A percentile compares a stretch with the other conserved stretches of the same genome.
Conservation (phyloP, 2,113 vertebrate species). For the Leiothrix lutea region DNA sequence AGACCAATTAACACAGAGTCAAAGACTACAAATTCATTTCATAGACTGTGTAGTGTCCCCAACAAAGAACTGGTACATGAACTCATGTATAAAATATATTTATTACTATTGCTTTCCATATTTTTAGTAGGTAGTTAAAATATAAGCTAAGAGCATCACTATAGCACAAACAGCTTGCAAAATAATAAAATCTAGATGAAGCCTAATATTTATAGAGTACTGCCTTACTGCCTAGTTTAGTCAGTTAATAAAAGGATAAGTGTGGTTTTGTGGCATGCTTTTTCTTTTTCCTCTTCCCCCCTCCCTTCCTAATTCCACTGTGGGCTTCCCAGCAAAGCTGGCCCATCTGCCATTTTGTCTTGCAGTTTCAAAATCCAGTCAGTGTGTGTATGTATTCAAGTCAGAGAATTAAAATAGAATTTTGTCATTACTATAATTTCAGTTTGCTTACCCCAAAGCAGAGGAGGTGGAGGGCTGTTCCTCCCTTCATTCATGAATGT, state of each 20-base stretch:
- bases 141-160: background rate
- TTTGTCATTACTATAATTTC: background rate
- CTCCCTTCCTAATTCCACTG: background rate
- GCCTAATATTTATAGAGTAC: background rate
- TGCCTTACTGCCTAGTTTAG: background rate
- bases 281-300: background rate
- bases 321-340: background rate
- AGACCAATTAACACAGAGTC: background rate
- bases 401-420: background rate
- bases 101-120: background rate
- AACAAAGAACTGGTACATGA: background rate
- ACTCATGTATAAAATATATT: background rate
- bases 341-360: background rate
- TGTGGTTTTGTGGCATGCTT: background rate
- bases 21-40: background rate
- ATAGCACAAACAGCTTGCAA: background rate
- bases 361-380: background rate
- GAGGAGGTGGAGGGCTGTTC: background rate
- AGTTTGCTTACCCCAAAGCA: background rate
- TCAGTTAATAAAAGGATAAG: background rate
- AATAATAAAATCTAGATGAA: background rate
- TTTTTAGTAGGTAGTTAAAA: conserved; percentile 1
- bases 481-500: background rate
- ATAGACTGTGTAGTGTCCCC: background rate
- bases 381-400: background rate